Base-by-base conservation (phyloP, 1,140 invertebrate species). In the Hyles vespertilio region DNA sequence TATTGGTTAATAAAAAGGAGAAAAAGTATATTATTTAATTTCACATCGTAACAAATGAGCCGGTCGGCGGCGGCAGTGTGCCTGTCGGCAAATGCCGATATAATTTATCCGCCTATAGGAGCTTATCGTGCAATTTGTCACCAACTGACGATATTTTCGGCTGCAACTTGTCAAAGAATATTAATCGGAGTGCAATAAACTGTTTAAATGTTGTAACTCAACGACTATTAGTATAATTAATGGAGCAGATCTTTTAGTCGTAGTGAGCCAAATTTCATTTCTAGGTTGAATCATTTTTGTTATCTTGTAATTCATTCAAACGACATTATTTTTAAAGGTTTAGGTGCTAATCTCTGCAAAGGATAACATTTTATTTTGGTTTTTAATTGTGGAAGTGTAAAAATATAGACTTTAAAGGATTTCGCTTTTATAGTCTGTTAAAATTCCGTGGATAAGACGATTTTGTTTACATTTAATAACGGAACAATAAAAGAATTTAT, bases 101-200 rank as follows among this genome's bases (percentile, higher is more conserved):
- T 74, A 72, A 64, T 59, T 66, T 66, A 59, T 66, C 55, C 51
- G 32, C 51, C 49, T 51, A 53, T 58, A 65, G 60, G 67, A 59
- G 63, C 71, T 87, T 87, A 87, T 87, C 84, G 65, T 52, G 63
- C 73, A 85, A 87, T 85, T 87, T 85, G 84, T 87, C 84, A 83
- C 66, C 59, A 63, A 61, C 63, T 66, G 76, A 79, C 76, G 75
- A 77, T 66, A 68, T 77, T 79, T 83, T 83, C 70, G 67, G 67
- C 61, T 70, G 70, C 70, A 67, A 66, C 61, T 70, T 53, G 63
- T 54, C 70, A 79, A 77, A 78, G 71, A 77, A 65, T 61, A 72
- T 55, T 50, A 51, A 53, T 7, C 12, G n/a, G 7, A 40, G 4
- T 40, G 36, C 8, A 5, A 40, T 40, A 40, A 5, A 40, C 36